Evolutionary conservation across 1,140 invertebrate species (phyloP), one percentile per base, ranked within the genome.

Genomic region (Papilio polytes): DNA sequence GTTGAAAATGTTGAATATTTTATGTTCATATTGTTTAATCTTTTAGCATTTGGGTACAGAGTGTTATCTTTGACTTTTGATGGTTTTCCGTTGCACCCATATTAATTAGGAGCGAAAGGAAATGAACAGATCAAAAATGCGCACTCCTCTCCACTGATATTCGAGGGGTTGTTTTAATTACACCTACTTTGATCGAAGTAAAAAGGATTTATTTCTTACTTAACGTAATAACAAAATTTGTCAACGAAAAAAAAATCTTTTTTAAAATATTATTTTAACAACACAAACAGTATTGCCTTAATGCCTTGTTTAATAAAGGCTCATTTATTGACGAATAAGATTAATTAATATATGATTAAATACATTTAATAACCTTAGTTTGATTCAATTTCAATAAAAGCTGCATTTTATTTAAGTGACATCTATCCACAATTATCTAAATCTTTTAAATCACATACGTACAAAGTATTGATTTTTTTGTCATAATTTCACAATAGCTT

Each of bases 51-150:
- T 22, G 46, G 10, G 46, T 76, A 51, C 46, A 76, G 74, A 20
- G 74, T 46, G 74, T 76, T 76, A 76, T 76, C 74, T 76, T 76
- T 51, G 41, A 53, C 20, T 76, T 22, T 22, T 76, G 46, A 76
- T 76, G 74, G 74, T 46, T 76, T 76, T 76, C 74, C 74, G 74
- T 76, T 76, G 74, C 74, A 76, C 44, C 46, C 44, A 51, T 76
- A 76, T 76, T 76, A 76, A 76, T 76, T 76, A 76, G 41, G n/a
- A 76, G 74, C 46, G 51, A 76, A 76, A 76, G 74, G 74, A 76
- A 76, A 76, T 76, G 53, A 76, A 76, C 74, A 46, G 74, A 76
- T 76, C 46, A 76, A 76, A 76, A 76, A 76, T 76, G 74, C 74
- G 74, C 74, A 76, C 1, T 74, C n/a, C 74, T 31, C 73, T 51